Base-by-base conservation (phyloP, 2,113 vertebrate genomes). In the Acrocephalus arundinaceus region DNA sequence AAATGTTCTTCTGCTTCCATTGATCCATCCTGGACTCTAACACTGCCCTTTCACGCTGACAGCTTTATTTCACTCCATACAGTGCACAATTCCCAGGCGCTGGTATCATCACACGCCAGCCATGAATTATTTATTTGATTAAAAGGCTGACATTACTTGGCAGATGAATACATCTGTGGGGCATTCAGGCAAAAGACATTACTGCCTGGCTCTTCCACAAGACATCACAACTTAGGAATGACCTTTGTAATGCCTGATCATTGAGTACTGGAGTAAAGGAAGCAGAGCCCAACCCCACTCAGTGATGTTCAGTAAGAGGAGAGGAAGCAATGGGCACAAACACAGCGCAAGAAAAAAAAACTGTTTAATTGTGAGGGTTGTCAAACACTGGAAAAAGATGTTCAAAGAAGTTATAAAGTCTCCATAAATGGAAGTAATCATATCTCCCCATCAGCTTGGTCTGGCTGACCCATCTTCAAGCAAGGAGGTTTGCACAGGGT, bases 111-210 rank as follows among this genome's bases (percentile, higher is more conserved):
- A 85, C 89, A 87, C 41, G 21, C 67, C 17, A 5, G 41, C 37
- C 4, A 3, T 96, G 75, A 96, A 93, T 96, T 81, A 94, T 94
- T 95, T 77, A 95, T 90, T 97, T 97, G 85, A 97, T 97, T 97
- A 96, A 97, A 97, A 96, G 71, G 28, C 74, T 95, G 91, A 90
- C 70, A 95, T 93, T 96, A 78, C 76, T 82, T 92, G 95, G 89
- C 93, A 97, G 90, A 94, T 71, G 89, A 93, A 94, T 55, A 67
- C 30, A 79, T 77, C 91, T 77, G 33, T 86, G 93, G 63, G 67
- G 83, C 78, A 83, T 55, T 81, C 61, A 51, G 78, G 86, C 86
- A 87, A 70, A 89, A 73, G 62, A 25, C 67, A 77, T 74, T 89
- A 80, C 84, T 28, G 61, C 65, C 85, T 92, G 72, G 13, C 13